Conservation (phyloP, 2,113 vertebrate species). For the Pelusios castaneus region DNA sequence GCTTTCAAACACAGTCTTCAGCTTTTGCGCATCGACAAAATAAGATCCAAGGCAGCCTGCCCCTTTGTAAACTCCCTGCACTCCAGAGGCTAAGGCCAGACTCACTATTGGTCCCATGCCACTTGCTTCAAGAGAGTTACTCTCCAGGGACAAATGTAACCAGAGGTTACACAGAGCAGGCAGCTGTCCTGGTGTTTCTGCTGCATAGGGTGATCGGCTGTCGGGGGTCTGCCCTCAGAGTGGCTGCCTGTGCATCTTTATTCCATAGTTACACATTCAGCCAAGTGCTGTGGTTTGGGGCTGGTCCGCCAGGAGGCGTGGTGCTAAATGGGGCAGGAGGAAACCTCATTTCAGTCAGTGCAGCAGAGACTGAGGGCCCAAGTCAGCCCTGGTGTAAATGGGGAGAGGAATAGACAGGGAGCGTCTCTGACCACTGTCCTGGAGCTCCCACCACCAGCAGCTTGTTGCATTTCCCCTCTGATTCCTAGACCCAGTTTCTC, state of each 20-base stretch:
- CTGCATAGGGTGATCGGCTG: neutral
- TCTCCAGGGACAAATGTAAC: neutral
- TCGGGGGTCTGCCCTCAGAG: neutral
- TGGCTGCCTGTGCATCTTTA: neutral
- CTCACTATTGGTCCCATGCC: neutral
- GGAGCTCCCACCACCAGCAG: neutral
- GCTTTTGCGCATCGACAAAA: neutral
- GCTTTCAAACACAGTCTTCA: neutral
- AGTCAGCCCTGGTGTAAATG: neutral
- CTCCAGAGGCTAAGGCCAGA: accelerated
- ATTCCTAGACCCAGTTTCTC: neutral
- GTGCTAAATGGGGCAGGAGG: accelerated
- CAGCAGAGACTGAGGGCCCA: neutral
- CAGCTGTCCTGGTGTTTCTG: neutral
- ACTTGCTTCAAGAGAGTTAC: neutral
- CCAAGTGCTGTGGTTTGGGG: neutral
- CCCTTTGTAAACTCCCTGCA: neutral
- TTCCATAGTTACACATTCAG: neutral
- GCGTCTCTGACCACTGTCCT: neutral
- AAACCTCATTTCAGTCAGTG: neutral
- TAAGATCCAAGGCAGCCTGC: neutral
- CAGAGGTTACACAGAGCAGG: neutral
- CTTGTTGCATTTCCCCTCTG: neutral
- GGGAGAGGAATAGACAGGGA: neutral
- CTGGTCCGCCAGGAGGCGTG: accelerated